Base-by-base conservation (phyloP, 2,888 invertebrate genomes). In the Mesopsocus fuscifrons region DNA sequence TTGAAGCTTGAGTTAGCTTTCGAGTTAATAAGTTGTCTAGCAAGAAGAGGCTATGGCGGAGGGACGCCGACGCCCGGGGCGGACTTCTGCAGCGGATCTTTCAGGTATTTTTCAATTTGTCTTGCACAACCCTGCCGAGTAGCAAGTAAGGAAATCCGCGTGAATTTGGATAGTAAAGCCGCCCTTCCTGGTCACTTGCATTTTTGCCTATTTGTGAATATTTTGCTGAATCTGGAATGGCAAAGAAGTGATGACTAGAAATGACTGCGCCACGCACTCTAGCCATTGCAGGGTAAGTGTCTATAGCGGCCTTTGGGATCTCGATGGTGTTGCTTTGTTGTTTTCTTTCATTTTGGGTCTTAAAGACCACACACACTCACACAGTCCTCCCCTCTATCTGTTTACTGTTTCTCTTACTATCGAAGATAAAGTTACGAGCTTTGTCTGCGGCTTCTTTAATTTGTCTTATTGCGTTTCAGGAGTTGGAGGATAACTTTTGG, bases 161-260 rank as follows among this genome's bases (percentile, higher is more conserved):
- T 16, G 33, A 17, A 33, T 33, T 33, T 6, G 33, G 33, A 15
- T 33, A 17, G 26, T 41, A 30, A 32, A 41, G 11, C n/a, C n/a
- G n/a, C n/a, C 30, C 23, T 11, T 15, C 16, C 13, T 31, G 31
- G n/a, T 31, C 31, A n/a, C n/a, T 21, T 22, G 21, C 22, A n/a
- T 15, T 17, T 35, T 22, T 13, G 21, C 35, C 21, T 17, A 22
- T 35, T 21, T 22, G 22, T 35, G 35, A 22, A 22, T 35, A 22
- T 17, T 35, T 22, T 21, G n/a, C 22, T 35, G 35, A 17, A n/a
- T 17, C 21, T 18, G 22, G 9, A 40, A 17, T 11, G 15, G 15
- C 2, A 26, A 15, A 41, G 16, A 3, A 31, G 3, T 31, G 5
- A 31, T 41, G 8, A 2, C 17, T 11, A n/a, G n/a, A n/a, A n/a